Conservation (phyloP, 2,113 vertebrate species). For the Gulo gulo region DNA sequence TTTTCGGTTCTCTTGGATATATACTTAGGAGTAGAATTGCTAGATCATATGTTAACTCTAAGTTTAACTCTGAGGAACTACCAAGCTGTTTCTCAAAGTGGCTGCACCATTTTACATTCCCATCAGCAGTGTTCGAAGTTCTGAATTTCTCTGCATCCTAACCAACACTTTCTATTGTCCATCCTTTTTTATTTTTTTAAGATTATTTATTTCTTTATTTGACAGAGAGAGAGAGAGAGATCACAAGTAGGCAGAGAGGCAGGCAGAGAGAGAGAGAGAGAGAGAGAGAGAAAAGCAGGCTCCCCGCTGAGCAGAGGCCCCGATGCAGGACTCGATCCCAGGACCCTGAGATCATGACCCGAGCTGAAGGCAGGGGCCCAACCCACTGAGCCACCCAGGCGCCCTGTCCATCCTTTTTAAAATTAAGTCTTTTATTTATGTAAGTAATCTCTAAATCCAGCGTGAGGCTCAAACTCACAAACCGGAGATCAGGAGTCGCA, state of each 20-base stretch:
- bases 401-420: not conserved
- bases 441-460: not conserved
- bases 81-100: not conserved
- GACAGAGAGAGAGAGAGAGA: too few relatives aligned
- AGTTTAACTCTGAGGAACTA: not conserved
- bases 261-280: too few relatives aligned
- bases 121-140: not conserved
- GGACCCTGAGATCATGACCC: too few relatives aligned
- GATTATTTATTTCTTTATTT: too few relatives aligned
- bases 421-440: not conserved
- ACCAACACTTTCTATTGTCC: not conserved
- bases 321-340: too few relatives aligned
- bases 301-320: too few relatives aligned
- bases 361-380: too few relatives aligned
- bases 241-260: too few relatives aligned
- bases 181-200: not conserved
- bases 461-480: not conserved
- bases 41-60: not conserved
- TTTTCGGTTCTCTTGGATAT: not conserved
- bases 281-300: too few relatives aligned
- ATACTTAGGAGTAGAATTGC: not conserved
- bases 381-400: too few relatives aligned
- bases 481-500: not conserved
- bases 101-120: not conserved
- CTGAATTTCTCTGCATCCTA: not conserved